Evolutionary conservation across 2,888 invertebrate genomes (phyloP).

Genomic region (Embidobia sp.): DNA sequence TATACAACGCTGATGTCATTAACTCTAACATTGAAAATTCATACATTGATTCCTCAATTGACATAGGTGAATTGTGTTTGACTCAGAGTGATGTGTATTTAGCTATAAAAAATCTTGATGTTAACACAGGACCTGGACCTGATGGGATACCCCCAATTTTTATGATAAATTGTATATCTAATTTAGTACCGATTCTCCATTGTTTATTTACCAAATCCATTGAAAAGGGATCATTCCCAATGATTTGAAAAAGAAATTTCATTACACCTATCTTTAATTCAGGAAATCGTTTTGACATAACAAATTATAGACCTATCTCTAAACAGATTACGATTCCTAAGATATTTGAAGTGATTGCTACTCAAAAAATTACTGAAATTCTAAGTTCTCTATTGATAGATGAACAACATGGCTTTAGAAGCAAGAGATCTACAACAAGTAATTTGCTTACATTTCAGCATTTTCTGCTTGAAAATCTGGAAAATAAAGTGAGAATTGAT

Average conservation of each 20-base stretch:
- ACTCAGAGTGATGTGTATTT: neutral
- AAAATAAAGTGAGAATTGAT: neutral
- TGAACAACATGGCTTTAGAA: no score
- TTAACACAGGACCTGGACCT: neutral
- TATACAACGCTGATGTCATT: neutral
- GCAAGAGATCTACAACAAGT: conserved; percentile 1
- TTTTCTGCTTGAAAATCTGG: neutral
- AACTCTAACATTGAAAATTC: neutral
- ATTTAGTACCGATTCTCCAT: neutral
- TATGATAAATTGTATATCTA: neutral
- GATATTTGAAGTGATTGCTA: neutral
- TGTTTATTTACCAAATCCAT: conserved; percentile 3
- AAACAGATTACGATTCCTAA: neutral
- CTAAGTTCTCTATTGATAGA: no score
- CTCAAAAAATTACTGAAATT: neutral
- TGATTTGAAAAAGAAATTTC: neutral
- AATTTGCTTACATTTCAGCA: neutral
- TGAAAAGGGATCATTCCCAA: neutral
- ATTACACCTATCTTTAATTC: conserved; percentile 4
- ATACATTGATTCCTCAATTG: neutral
- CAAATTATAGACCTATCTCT: conserved; percentile 3
- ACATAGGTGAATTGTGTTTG: neutral
- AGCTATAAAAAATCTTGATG: neutral
- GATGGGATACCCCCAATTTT: neutral
- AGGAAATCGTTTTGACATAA: neutral